Conservation (phyloP, 23 tunicate species). For the Trididemnum nubilum region DNA sequence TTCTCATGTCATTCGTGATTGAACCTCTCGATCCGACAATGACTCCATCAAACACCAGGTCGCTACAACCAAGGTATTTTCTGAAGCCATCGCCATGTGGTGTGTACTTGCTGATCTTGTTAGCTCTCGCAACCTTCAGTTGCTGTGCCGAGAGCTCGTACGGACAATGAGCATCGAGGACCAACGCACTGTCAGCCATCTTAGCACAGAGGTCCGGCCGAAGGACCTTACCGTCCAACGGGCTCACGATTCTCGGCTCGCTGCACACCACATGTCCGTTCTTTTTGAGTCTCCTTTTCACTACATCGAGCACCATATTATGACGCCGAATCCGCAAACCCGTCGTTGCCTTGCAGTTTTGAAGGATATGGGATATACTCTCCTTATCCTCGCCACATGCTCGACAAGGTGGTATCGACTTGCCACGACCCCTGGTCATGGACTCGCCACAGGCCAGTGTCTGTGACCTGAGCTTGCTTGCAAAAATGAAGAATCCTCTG, state of each 20-base stretch:
- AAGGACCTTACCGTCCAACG: neutral
- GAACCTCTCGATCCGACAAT: neutral
- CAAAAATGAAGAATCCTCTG: constrained; percentile 2
- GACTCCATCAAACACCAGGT: neutral
- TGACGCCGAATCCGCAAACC: neutral
- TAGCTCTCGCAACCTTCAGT: neutral
- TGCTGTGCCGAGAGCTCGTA: neutral
- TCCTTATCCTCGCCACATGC: neutral
- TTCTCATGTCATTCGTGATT: neutral
- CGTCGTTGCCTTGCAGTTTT: neutral
- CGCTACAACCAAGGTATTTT: neutral
- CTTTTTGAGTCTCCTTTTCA: neutral
- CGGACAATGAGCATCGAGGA: neutral
- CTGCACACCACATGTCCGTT: neutral
- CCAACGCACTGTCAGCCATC: neutral
- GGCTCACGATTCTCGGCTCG: neutral
- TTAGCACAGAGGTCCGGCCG: constrained; percentile 1
- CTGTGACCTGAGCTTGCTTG: neutral
- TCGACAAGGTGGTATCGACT: neutral
- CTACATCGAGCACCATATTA: constrained; percentile 1
- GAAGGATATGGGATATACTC: neutral
- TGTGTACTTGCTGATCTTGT: neutral
- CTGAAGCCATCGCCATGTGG: neutral
- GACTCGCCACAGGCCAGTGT: constrained; percentile 5
- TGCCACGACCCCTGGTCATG: neutral